Base-by-base conservation (phyloP, 2,113 vertebrate genomes). In the Burhinus oedicnemus region DNA sequence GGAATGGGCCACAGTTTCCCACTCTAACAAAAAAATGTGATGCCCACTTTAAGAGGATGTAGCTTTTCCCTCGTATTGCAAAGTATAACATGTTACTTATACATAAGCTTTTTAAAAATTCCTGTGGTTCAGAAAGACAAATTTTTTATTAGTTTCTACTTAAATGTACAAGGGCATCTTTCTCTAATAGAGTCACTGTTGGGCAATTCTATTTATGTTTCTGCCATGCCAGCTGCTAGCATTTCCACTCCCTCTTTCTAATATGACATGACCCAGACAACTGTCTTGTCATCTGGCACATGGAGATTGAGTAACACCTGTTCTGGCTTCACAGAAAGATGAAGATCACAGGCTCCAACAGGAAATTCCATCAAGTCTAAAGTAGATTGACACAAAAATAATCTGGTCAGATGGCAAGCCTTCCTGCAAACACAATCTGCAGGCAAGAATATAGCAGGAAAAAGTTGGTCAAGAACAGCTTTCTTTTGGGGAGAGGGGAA, bases 21-120 rank as follows among this genome's bases (percentile, higher is more conserved):
- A 44, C 6, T 0, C 15, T 44, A 52, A 82, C 2, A 64, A 75
- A 40, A 72, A 92, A 72, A 20, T 27, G 2, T 27, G 8, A 27
- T 86, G 78, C 14, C 9, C 3, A 4, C 7, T 66, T 47, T 20
- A 66, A 83, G 27, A 49, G 9, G 2, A 60, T 40, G 2, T 45
- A 62, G 11, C 15, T 78, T 78, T 78, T 25, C 17, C 3, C 5
- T 78, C 9, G 11, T 18, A 29, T 55, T 27, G 8, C 2, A 68
- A 71, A 55, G 7, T 36, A 14, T 21, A 66, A 9, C 3, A 30
- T 0, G 0, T 10, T 61, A 14, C 36, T 74, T 49, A 25, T 3
- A 87, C 49, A 22, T 23, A 61, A 72, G 1, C 2, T 29, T 85
- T 91, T 60, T 15, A 18, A 82, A 71, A 66, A 19, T 22, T 64